A percentile compares a stretch with the other conserved stretches of the same genome.
Conservation (phyloP, 2,113 vertebrate species). For the Gopherus evgoodei region DNA sequence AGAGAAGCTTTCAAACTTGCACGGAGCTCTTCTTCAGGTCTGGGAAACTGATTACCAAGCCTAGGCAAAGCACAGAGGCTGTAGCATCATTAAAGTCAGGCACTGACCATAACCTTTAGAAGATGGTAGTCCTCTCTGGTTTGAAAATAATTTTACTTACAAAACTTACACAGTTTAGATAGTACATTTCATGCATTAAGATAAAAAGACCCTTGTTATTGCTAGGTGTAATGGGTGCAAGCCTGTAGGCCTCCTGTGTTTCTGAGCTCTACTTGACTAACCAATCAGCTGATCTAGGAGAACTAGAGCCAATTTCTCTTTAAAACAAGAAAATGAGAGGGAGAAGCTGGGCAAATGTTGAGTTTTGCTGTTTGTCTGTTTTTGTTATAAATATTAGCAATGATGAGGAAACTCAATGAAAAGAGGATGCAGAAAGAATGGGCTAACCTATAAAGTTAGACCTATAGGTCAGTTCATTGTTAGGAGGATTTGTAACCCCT, state of each 20-base stretch:
- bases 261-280: not conserved
- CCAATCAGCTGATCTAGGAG: not conserved
- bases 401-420: not conserved
- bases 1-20: not conserved
- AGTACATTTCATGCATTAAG: not conserved
- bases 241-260: not conserved
- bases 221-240: not conserved
- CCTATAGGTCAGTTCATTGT: not conserved
- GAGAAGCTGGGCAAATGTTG: not conserved
- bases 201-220: not conserved
- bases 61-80: not conserved
- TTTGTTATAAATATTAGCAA: not conserved
- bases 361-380: not conserved
- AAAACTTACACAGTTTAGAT: not conserved
- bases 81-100: not conserved
- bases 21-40: not conserved
- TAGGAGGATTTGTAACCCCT: not conserved
- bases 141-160: not conserved
- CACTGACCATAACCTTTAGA: not conserved
- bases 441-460: not conserved
- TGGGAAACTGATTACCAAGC: not conserved
- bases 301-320: not conserved
- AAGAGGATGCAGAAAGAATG: not conserved
- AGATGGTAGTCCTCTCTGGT: not conserved
- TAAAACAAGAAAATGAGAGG: not conserved